phyloP scores from a whole-genome alignment of 2,113 vertebrate genomes.

The Pantherophis guttatus region DNA sequence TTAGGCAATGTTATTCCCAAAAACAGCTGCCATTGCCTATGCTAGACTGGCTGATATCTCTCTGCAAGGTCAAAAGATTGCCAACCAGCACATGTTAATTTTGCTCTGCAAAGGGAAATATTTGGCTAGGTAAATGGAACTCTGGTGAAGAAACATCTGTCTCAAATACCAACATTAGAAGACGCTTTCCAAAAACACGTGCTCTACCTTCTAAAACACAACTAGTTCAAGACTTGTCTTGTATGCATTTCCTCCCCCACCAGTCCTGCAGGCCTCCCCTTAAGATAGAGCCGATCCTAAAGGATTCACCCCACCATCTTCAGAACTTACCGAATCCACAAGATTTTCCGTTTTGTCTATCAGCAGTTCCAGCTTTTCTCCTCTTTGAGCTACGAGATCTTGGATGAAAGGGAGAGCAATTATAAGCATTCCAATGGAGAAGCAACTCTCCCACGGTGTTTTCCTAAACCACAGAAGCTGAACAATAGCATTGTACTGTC shows the following conservation, averaged over 20 bases:
- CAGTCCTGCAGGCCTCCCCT: neutral
- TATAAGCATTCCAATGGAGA: neutral
- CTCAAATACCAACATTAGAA: neutral
- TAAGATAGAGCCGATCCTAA: neutral
- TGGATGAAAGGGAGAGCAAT: conserved; percentile 15
- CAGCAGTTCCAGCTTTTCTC: conserved; percentile 94
- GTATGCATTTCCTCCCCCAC: neutral
- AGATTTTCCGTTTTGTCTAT: conserved; percentile 99
- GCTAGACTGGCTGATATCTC: neutral
- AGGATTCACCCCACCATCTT: neutral
- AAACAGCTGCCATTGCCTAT: neutral
- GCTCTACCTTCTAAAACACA: neutral
- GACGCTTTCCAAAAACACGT: no score
- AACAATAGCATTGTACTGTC: neutral
- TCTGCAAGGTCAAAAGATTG: neutral
- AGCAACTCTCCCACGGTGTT: neutral
- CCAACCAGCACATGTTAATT: no score
- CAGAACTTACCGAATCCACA: conserved; percentile 90
- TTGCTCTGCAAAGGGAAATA: neutral
- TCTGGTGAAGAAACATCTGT: neutral
- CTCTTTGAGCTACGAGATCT: conserved; percentile 97
- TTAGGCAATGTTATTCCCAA: neutral
- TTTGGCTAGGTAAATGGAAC: neutral
- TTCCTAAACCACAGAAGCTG: neutral
- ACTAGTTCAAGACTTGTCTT: neutral